A percentile compares a stretch with the other conserved stretches of the same genome.
Evolutionary conservation across 2,113 vertebrate genomes (phyloP).

Genomic region (Cercocebus atys): DNA sequence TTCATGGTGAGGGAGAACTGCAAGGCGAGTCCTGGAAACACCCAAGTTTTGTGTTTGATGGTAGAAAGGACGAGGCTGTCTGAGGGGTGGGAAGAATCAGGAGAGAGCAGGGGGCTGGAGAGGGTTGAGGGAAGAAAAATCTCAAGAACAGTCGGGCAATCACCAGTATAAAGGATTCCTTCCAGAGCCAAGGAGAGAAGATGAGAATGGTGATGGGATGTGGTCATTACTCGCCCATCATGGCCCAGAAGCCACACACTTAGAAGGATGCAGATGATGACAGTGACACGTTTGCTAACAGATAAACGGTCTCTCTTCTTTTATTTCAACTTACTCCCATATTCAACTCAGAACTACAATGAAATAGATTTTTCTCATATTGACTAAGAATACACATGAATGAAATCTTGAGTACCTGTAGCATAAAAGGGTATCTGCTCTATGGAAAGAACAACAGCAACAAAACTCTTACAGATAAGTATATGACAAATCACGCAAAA

Average conservation of each 20-base stretch:
- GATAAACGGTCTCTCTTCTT: not conserved
- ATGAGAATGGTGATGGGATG: not conserved
- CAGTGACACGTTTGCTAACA: not conserved
- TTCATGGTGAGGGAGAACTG: fast-evolving
- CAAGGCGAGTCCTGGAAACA: not conserved
- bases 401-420: not conserved
- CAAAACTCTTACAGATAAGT: not conserved
- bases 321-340: not conserved
- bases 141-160: not conserved
- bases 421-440: not conserved
- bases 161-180: not conserved
- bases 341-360: not conserved
- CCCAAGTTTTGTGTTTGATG: not conserved
- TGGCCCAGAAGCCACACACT: not conserved
- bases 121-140: fast-evolving
- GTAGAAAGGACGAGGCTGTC: not conserved
- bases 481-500: not conserved
- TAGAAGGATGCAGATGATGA: no score
- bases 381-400: no score
- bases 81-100: not conserved
- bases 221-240: not conserved
- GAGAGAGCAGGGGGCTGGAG: not conserved
- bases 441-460: not conserved
- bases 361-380: not conserved
- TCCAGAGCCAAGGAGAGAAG: not conserved